phyloP scores from a whole-genome alignment of 2,888 invertebrate species.

The Dicranocentrus wangi region DNA sequence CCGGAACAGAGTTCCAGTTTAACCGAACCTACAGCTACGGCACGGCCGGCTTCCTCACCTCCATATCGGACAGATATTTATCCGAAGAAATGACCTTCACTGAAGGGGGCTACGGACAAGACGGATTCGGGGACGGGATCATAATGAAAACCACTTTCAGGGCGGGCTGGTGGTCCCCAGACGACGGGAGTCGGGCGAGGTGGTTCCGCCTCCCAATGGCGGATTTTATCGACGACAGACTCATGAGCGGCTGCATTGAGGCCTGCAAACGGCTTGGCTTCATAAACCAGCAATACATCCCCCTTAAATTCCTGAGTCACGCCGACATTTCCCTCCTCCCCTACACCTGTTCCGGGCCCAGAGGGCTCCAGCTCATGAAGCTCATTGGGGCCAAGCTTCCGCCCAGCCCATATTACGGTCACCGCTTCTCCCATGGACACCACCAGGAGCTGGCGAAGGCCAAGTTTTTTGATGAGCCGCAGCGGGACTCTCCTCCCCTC shows the following conservation, averaged over 20 bases:
- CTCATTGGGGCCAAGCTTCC: neutral
- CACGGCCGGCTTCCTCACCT: constrained; percentile 63
- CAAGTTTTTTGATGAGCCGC: constrained; percentile 34
- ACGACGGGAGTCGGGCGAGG: neutral
- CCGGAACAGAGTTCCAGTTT: constrained; percentile 35
- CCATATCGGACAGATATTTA: constrained; percentile 64
- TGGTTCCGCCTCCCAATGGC: constrained; percentile 19
- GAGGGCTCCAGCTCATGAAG: neutral
- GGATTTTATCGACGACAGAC: neutral
- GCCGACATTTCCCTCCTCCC: neutral
- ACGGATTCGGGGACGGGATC: constrained; percentile 63
- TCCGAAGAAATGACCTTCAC: constrained; percentile 64
- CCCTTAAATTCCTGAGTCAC: neutral
- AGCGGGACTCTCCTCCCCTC: neutral
- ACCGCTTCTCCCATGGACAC: constrained; percentile 32
- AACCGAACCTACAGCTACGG: constrained; percentile 45
- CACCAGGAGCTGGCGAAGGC: constrained; percentile 52
- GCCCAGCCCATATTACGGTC: neutral
- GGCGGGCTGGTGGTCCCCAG: constrained; percentile 49
- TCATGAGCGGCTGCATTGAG: neutral
- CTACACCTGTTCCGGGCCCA: neutral
- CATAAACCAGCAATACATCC: neutral
- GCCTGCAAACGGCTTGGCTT: neutral
- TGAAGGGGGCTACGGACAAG: constrained; percentile 68
- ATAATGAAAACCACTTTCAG: constrained; percentile 62